phyloP scores from a whole-genome alignment of 2,888 invertebrate genomes.

The Lacanobia wlatinum region DNA sequence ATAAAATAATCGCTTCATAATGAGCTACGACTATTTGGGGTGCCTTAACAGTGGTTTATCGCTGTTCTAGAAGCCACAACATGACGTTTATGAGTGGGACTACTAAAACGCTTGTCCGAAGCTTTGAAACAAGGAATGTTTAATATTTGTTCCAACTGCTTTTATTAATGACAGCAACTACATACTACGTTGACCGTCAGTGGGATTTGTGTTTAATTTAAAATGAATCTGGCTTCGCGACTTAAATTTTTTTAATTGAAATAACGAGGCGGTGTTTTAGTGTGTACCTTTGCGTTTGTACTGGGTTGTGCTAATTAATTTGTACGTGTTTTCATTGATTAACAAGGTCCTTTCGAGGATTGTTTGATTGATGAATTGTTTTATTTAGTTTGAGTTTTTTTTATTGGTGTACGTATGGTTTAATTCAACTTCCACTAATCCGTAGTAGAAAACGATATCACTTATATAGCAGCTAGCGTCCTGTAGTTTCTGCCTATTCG shows the following conservation, averaged over 20 bases:
- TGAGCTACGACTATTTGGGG: neutral
- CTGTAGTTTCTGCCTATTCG: too few relatives aligned
- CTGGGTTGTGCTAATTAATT: neutral
- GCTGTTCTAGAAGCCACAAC: slow-evolving; percentile 40
- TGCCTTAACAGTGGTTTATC: neutral
- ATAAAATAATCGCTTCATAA: too few relatives aligned
- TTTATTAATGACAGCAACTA: slow-evolving; percentile 66
- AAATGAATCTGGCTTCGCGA: slow-evolving; percentile 52
- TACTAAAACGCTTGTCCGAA: slow-evolving; percentile 51
- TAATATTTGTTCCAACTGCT: slow-evolving; percentile 73
- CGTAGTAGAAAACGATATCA: too few relatives aligned
- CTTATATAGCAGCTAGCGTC: too few relatives aligned
- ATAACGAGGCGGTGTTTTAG: slow-evolving; percentile 20
- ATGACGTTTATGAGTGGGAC: slow-evolving; percentile 43
- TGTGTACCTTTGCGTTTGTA: neutral
- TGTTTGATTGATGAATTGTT: neutral
- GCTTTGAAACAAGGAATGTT: slow-evolving; percentile 71
- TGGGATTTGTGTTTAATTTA: slow-evolving; percentile 63
- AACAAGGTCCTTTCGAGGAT: neutral
- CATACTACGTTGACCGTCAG: slow-evolving; percentile 26
- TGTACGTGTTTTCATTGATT: neutral
- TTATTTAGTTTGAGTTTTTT: too few relatives aligned
- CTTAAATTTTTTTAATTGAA: slow-evolving; percentile 52
- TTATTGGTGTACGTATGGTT: too few relatives aligned
- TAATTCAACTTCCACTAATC: too few relatives aligned